Percentiles rank a stretch among this genome's conserved stretches.
Evolutionary conservation across 1,140 invertebrate genomes (phyloP).

Genomic region (Pseudoatta argentina): DNA sequence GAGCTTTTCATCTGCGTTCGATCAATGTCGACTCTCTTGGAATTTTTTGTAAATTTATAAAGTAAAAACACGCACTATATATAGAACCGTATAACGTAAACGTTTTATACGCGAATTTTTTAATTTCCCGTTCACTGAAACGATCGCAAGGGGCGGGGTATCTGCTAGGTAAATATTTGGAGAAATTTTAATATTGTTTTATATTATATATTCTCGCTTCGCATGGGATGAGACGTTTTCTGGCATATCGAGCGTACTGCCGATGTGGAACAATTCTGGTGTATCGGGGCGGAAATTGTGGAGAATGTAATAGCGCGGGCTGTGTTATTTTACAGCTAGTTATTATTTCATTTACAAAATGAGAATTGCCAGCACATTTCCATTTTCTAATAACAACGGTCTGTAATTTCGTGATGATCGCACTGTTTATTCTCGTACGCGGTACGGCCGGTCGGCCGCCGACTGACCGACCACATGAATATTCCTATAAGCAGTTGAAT

Average conservation of each 20-base stretch:
- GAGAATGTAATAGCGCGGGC: no score
- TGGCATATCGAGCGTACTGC: background rate
- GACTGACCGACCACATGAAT: conserved; percentile 31
- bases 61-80: background rate
- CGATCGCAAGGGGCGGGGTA: background rate
- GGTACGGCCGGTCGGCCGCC: background rate
- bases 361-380: conserved; percentile 15
- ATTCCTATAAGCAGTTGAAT: conserved; percentile 54
- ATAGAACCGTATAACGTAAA: background rate
- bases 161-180: background rate
- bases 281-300: conserved; percentile 17
- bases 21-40: background rate
- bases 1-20: background rate
- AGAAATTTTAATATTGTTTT: conserved; percentile 21
- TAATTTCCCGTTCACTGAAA: conserved; percentile 8
- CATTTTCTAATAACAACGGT: conserved; percentile 41
- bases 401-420: conserved; percentile 29
- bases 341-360: conserved; percentile 30
- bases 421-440: conserved; percentile 33
- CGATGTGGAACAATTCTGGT: background rate
- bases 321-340: conserved; percentile 11
- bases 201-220: background rate
- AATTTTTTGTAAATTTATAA: background rate
- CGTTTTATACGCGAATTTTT: background rate
- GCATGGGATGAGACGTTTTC: background rate